Percentiles rank a stretch among this genome's conserved stretches.
Evolutionary conservation across 37 sponge, comb jelly and placozoan species (phyloP).

Genomic region (Lycopodina hypogea): DNA sequence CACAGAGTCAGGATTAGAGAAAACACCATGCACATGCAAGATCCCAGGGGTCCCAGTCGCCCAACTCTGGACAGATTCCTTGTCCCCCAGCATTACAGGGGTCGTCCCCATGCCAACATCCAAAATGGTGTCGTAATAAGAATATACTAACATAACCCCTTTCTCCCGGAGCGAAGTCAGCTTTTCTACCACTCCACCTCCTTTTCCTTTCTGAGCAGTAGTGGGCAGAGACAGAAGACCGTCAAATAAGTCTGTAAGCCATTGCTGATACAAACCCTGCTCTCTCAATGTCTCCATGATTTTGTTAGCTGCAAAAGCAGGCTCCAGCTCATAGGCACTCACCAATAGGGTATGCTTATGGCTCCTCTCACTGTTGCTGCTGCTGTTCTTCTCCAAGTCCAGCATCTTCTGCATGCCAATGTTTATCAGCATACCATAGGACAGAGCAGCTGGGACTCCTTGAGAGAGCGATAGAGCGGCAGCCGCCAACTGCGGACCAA

Average conservation of each 20-base stretch:
- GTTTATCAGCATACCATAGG: slow-evolving; percentile 32
- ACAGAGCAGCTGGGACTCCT: slow-evolving; percentile 13
- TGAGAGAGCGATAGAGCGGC: slow-evolving; percentile 13
- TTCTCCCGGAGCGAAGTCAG: slow-evolving; percentile 22
- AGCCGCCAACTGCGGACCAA: slow-evolving; percentile 50
- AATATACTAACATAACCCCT: slow-evolving; percentile 34
- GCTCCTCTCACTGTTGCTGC: slow-evolving; percentile 5
- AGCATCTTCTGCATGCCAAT: slow-evolving; percentile 27
- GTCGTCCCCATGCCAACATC: slow-evolving; percentile 12
- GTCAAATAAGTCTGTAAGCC: slow-evolving; percentile 37
- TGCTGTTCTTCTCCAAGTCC: slow-evolving; percentile 22
- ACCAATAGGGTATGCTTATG: slow-evolving; percentile 34
- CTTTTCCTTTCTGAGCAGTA: neutral
- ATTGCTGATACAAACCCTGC: slow-evolving; percentile 37
- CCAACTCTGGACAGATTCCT: slow-evolving; percentile 44
- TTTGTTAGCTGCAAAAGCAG: slow-evolving; percentile 33
- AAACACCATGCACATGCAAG: slow-evolving; percentile 51
- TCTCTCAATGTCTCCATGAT: slow-evolving; percentile 33
- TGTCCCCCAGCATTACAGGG: slow-evolving; percentile 24
- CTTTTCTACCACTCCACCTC: slow-evolving; percentile 14
- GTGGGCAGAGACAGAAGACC: slow-evolving; percentile 14
- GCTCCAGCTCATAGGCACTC: slow-evolving; percentile 52
- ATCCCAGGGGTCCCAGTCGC: slow-evolving; percentile 13
- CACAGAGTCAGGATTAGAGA: slow-evolving; percentile 15
- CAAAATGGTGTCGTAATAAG: slow-evolving; percentile 46